phyloP scores from a whole-genome alignment of 2,113 vertebrate species.

The Sarotherodon lohbergeri region DNA sequence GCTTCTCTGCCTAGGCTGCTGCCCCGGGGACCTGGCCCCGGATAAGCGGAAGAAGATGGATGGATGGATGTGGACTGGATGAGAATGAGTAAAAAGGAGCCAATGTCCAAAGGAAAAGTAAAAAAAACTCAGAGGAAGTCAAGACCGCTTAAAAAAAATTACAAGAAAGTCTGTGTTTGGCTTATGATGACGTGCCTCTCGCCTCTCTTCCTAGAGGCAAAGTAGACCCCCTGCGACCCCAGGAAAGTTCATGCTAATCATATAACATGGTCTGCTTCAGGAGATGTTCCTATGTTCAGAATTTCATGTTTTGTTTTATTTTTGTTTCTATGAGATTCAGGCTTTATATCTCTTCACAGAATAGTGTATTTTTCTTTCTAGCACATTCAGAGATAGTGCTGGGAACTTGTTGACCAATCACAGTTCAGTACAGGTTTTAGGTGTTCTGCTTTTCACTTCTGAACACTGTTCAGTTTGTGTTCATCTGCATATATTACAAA shows the following conservation, averaged over 20 bases:
- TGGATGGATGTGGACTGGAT: not conserved
- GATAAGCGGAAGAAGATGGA: not conserved
- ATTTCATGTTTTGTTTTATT: not conserved
- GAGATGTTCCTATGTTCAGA: not conserved
- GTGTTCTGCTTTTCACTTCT: not conserved
- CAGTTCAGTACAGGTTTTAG: not conserved
- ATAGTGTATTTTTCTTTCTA: not conserved
- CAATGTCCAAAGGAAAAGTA: not conserved
- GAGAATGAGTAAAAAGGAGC: not conserved
- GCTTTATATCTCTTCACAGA: not conserved
- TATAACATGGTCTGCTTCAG: not conserved
- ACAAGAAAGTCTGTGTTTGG: not conserved
- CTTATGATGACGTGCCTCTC: not conserved
- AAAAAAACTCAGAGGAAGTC: fast-evolving
- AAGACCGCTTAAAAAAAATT: not conserved
- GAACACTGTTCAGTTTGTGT: not conserved
- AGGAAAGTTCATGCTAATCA: not conserved
- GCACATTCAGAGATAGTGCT: not conserved
- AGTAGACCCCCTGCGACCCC: not conserved
- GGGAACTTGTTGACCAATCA: not conserved
- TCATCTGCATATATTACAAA: not conserved
- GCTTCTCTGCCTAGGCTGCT: not conserved
- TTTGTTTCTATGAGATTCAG: not conserved
- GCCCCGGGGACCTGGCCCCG: fast-evolving
- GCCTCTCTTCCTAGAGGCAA: not conserved